Percentiles rank a stretch among this genome's conserved stretches.
These are phyloP conservation scores for Caenorhabditis latens DNA, from an alignment of 1,140 invertebrate species.

Conservation along the genomic window DNA sequence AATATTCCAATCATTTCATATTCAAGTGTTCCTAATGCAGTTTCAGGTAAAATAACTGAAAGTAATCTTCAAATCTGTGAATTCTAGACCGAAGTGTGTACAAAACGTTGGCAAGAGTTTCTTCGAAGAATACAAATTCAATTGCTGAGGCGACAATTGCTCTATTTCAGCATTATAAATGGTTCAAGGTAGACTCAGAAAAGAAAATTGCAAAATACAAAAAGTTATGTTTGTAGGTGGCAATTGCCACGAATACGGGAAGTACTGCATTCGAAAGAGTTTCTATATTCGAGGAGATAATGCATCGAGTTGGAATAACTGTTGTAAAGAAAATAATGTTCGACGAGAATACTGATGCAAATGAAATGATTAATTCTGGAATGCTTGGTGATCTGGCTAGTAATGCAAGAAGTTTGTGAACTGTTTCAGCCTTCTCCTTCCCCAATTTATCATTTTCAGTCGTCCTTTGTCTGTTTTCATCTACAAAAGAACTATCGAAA, in stretches of 20 bases:
- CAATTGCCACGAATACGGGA: conserved; percentile 73
- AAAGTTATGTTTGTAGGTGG: conserved; percentile 59
- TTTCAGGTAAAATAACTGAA: conserved; percentile 48
- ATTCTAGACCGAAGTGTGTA: conserved; percentile 72
- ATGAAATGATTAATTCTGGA: conserved; percentile 73
- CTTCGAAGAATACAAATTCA: conserved; percentile 75
- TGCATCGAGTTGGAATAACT: conserved; percentile 63
- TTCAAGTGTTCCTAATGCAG: conserved; percentile 71
- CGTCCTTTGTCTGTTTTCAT: conserved; percentile 74
- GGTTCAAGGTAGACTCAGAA: conserved; percentile 67
- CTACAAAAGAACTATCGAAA: conserved; percentile 74
- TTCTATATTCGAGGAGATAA: conserved; percentile 73
- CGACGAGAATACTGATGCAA: conserved; percentile 73
- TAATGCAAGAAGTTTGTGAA: conserved; percentile 71
- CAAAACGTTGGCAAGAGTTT: conserved; percentile 75
- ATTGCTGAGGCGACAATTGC: conserved; percentile 71
- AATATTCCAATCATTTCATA: conserved; percentile 77
- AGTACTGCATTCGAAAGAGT: conserved; percentile 72
- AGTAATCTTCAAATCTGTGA: no score
- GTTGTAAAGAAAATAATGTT: conserved; percentile 74
- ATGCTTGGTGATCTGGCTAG: conserved; percentile 67
- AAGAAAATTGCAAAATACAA: background rate
- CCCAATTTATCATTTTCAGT: conserved; percentile 67
- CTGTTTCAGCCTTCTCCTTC: background rate
- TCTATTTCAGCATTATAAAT: conserved; percentile 72